Evolutionary conservation across 2,113 vertebrate genomes (phyloP).

Genomic region (Lates calcarifer): DNA sequence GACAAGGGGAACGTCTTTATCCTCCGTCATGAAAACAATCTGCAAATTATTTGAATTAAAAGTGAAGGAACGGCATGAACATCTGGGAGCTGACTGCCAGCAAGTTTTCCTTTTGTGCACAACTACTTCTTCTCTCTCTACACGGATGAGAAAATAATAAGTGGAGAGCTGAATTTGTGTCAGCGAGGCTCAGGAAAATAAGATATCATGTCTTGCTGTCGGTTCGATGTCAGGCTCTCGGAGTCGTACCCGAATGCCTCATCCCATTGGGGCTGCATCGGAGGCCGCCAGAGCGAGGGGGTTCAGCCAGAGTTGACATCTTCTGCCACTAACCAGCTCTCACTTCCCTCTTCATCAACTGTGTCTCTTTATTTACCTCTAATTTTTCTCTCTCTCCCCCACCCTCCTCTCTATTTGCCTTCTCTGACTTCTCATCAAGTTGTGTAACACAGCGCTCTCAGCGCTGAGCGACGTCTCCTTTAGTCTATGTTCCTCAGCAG

Average conservation of each 20-base stretch:
- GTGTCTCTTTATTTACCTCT: slow-evolving; percentile 50
- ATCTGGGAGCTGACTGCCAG: slow-evolving; percentile 89
- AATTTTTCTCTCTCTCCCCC: not conserved
- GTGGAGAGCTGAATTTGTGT: slow-evolving; percentile 94
- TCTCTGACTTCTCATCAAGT: slow-evolving; percentile 53
- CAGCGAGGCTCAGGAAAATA: slow-evolving; percentile 96
- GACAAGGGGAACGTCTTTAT: slow-evolving; percentile 89
- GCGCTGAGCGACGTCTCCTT: slow-evolving; percentile 64
- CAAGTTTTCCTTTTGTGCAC: slow-evolving; percentile 81
- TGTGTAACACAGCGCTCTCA: slow-evolving; percentile 38
- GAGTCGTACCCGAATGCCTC: slow-evolving; percentile 93
- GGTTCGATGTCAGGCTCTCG: slow-evolving; percentile 95
- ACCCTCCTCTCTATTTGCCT: slow-evolving; percentile 7
- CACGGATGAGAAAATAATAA: slow-evolving; percentile 95
- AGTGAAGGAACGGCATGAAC: slow-evolving; percentile 85
- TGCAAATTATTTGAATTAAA: slow-evolving; percentile 93
- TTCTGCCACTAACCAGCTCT: slow-evolving; percentile 87
- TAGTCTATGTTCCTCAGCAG: not conserved
- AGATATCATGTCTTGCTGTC: slow-evolving; percentile 99
- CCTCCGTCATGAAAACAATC: slow-evolving; percentile 87
- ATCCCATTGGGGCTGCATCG: slow-evolving; percentile 88
- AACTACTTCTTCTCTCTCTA: slow-evolving; percentile 72
- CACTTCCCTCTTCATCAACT: slow-evolving; percentile 57
- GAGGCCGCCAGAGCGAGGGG: slow-evolving; percentile 86
- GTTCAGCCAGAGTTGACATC: slow-evolving; percentile 98